Evolutionary conservation across 2,888 invertebrate genomes (phyloP).

Genomic region (Cerceris ruficornis): DNA sequence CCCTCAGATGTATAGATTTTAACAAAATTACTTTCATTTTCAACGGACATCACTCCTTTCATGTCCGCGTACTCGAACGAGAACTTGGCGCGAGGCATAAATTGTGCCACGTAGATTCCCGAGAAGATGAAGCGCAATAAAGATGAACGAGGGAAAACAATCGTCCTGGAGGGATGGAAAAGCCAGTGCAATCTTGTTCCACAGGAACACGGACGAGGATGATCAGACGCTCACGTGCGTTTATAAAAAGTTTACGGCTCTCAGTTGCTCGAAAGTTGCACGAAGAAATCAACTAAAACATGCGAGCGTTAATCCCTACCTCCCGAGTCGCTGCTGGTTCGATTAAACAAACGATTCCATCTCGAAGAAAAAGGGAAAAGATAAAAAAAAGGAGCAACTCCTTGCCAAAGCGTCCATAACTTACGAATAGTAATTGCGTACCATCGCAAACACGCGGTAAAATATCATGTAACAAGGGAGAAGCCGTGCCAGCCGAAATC

Average conservation of each 20-base stretch:
- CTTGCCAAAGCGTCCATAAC: conserved; percentile 10
- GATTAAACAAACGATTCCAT: background rate
- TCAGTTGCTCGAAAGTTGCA: background rate
- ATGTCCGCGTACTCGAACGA: conserved; percentile 28
- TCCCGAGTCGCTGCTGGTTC: background rate
- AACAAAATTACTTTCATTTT: conserved; percentile 31
- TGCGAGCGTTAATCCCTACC: background rate
- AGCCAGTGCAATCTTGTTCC: background rate
- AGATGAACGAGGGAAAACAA: conserved; percentile 33
- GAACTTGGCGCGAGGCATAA: conserved; percentile 32
- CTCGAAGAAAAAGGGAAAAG: background rate
- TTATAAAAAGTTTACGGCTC: background rate
- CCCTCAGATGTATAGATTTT: conserved; percentile 2
- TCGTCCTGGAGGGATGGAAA: conserved; percentile 18
- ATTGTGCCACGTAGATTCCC: conserved; percentile 27
- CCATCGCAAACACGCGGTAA: conserved; percentile 65
- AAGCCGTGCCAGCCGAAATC: conserved; percentile 32
- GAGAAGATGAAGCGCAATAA: conserved; percentile 30
- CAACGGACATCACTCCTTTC: conserved; percentile 35
- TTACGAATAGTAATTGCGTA: conserved; percentile 63
- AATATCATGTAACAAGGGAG: conserved; percentile 55
- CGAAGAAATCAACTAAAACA: background rate
- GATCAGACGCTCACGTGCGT: background rate
- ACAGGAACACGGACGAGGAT: background rate
- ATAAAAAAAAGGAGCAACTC: background rate